Base-by-base conservation (phyloP, 2,113 vertebrate species). In the Halichoeres trimaculatus region DNA sequence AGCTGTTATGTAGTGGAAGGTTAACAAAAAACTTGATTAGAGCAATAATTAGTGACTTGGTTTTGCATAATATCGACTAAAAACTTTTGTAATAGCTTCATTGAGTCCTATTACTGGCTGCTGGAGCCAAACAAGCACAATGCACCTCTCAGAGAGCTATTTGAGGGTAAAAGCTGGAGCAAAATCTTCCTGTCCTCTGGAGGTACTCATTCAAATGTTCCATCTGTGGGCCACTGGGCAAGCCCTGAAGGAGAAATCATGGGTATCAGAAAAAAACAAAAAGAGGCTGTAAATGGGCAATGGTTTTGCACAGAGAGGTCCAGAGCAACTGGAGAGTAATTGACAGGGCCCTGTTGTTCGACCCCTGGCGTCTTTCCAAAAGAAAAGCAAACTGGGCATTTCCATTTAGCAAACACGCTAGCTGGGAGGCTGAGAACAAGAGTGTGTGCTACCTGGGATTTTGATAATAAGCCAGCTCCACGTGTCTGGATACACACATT, bases 281-380 rank as follows among this genome's bases (percentile, higher is more conserved):
- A 82, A 75, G 38, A 35, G 47, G 51, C 45, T 61, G 38, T 40
- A 83, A 83, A 74, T 76, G 70, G 82, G 48, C 64, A 30, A 3
- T 51, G 59, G 50, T 62, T 83, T 69, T 83, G 54, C 71, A 74
- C 47, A 70, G 64, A 70, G 63, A 67, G 60, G 57, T 83, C 69
- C 59, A 73, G 41, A 79, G 69, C 40, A 86, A 67, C 76, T 67
- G 50, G 51, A 67, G 76, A 86, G 70, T 86, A 81, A 89, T 78
- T 80, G 76, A 71, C 59, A 78, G 62, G 47, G 64, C 70, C 40
- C 63, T 57, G 70, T 68, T 72, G 50, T 83, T 70, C 8, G 41
- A 76, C 69, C 74, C 59, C 63, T 26, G 68, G 74, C 79, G 74
- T 62, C 12, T 76, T 67, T 75, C 74, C 65, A 76, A 73, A 70